These are phyloP conservation scores for Mormyrus lacerda DNA, from an alignment of 2,113 vertebrate genomes.

Conservation along the genomic window DNA sequence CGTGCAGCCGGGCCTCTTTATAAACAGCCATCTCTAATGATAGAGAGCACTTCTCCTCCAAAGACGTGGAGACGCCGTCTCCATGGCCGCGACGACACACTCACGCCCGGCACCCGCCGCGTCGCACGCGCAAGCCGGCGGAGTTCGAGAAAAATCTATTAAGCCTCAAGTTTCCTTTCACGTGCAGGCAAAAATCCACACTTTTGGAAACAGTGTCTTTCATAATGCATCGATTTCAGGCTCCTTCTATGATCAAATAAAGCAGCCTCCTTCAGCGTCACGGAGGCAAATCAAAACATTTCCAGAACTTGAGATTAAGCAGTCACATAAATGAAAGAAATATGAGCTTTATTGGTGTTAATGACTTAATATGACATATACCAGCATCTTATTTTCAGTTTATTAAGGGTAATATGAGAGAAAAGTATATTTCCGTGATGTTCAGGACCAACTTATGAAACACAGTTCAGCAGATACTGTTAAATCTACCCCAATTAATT, in stretches of 20 bases:
- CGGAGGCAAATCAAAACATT: not conserved
- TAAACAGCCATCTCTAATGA: not conserved
- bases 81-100: too few relatives aligned
- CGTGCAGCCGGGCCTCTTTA: not conserved
- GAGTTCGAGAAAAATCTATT: not conserved
- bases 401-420: not conserved
- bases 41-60: not conserved
- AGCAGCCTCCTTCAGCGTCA: not conserved
- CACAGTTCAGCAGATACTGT: not conserved
- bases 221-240: not conserved
- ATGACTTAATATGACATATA: slow-evolving; percentile 3
- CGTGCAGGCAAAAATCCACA: not conserved
- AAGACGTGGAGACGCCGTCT: not conserved
- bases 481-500: not conserved
- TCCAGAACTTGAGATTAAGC: not conserved
- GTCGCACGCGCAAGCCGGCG: not conserved
- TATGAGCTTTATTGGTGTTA: not conserved
- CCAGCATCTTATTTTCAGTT: not conserved
- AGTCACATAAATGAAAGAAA: not conserved
- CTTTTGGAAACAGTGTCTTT: not conserved
- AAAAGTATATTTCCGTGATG: not conserved
- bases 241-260: not conserved
- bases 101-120: not conserved
- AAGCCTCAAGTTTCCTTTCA: not conserved
- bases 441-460: not conserved